Evolutionary conservation across 2,888 invertebrate genomes (phyloP).

Genomic region (Chloroclystis v-ata): DNA sequence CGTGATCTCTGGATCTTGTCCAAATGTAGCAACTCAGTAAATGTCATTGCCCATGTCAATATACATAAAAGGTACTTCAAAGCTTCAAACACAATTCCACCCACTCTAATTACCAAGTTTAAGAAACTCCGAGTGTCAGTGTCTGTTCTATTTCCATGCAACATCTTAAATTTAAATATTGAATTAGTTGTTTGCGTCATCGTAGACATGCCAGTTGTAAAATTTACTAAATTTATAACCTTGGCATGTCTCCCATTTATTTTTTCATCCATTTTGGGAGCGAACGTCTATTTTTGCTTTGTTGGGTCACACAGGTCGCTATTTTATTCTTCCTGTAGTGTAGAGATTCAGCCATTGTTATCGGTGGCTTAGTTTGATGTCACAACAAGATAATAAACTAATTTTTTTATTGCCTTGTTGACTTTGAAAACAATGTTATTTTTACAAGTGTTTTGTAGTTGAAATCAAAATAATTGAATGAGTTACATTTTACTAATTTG

Average conservation of each 20-base stretch:
- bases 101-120: not conserved
- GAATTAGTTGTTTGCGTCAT: not conserved
- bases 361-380: not conserved
- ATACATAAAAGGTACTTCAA: not conserved
- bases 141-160: not conserved
- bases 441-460: too few species aligned
- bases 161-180: too few species aligned
- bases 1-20: not conserved
- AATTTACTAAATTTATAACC: not conserved
- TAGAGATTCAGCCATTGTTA: not conserved
- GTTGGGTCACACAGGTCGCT: not conserved
- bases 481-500: too few species aligned
- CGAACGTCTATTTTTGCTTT: not conserved
- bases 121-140: not conserved
- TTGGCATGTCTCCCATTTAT: not conserved
- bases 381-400: conserved; percentile 5
- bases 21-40: not conserved
- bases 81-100: not conserved
- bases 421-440: not conserved
- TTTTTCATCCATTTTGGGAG: not conserved
- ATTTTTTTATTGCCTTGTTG: conserved; percentile 4
- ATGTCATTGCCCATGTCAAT: conserved; percentile 2
- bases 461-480: too few species aligned
- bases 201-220: too few species aligned
- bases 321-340: not conserved